Conservation (phyloP, 1,140 invertebrate genomes). For the Ceratitis capitata region DNA sequence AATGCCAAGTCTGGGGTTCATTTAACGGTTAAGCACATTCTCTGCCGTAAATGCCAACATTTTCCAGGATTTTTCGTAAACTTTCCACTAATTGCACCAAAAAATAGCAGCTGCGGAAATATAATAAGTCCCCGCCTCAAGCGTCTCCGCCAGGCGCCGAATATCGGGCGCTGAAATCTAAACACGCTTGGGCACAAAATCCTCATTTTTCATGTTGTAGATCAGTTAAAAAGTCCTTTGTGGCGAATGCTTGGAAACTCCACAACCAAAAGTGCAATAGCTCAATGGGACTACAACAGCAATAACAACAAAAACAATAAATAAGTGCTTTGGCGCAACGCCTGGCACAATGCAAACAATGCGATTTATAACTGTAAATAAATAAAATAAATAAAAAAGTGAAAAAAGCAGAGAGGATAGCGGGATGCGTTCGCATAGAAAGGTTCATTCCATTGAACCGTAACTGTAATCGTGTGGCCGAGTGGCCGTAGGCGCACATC, state of each 20-base stretch:
- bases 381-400: not conserved
- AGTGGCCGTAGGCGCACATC: conserved; percentile 43
- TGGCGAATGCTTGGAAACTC: not conserved
- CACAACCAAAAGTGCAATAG: too few relatives aligned
- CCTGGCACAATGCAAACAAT: not conserved
- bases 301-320: not conserved
- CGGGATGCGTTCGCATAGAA: not conserved
- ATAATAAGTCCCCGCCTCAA: not conserved
- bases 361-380: not conserved
- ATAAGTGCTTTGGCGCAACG: not conserved
- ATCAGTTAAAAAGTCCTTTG: not conserved
- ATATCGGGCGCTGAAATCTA: not conserved
- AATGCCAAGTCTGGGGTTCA: too few relatives aligned
- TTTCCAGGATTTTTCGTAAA: not conserved
- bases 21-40: too few relatives aligned
- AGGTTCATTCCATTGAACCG: conserved; percentile 2
- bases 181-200: not conserved
- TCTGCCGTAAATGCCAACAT: too few relatives aligned
- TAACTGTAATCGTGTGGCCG: conserved; percentile 42
- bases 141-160: not conserved
- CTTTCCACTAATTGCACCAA: not conserved
- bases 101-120: too few relatives aligned
- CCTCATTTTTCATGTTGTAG: not conserved
- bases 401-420: not conserved
- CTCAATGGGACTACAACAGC: too few relatives aligned